phyloP scores from a whole-genome alignment of 2,113 vertebrate species.

The Chrysochloris asiatica region DNA sequence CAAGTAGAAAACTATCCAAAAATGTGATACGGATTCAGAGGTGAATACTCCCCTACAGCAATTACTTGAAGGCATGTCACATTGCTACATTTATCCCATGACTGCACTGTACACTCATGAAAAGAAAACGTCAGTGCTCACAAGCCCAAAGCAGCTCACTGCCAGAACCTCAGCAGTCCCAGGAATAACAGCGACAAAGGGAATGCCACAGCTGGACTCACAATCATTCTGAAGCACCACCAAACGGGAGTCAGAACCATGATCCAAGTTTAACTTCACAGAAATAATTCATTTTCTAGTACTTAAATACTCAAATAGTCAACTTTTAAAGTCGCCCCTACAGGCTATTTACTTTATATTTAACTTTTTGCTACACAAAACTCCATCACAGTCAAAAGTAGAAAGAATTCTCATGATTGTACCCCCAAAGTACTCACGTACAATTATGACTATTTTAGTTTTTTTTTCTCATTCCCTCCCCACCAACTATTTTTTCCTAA shows the following conservation, averaged over 20 bases:
- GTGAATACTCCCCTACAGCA: constrained; percentile 19
- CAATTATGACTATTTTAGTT: too few relatives aligned
- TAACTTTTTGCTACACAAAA: constrained; percentile 24
- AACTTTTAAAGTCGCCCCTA: constrained; percentile 13
- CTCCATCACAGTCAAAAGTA: neutral
- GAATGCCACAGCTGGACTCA: neutral
- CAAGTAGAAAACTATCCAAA: neutral
- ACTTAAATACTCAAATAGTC: constrained; percentile 23
- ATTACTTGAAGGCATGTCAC: neutral
- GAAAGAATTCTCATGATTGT: neutral
- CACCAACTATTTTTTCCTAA: neutral
- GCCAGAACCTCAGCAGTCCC: constrained; percentile 15
- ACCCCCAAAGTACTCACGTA: too few relatives aligned
- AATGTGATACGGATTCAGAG: neutral
- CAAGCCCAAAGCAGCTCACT: neutral
- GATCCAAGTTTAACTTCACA: neutral
- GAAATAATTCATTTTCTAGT: neutral
- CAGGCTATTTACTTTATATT: neutral
- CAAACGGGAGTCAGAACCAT: neutral
- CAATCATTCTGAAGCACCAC: neutral
- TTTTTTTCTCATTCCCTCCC: neutral
- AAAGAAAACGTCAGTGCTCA: constrained; percentile 33
- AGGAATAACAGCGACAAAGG: constrained; percentile 22
- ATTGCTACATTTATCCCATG: neutral
- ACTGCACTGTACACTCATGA: neutral